Conservation (phyloP, 1,140 invertebrate genomes). For the Drusus annulatus region DNA sequence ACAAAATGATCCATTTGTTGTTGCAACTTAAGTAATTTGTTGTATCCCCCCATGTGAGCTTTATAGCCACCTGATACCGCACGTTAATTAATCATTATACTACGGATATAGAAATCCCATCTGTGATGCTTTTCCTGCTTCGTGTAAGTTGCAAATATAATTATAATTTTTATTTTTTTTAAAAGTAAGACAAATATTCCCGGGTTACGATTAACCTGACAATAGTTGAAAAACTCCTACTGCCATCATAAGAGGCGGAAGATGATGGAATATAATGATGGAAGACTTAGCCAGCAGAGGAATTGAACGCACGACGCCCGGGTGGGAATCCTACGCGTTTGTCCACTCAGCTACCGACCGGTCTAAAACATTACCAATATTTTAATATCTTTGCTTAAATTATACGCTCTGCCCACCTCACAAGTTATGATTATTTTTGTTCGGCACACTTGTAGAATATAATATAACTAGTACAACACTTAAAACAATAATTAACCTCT, state of each 20-base stretch:
- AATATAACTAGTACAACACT: neutral
- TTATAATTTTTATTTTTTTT: no score
- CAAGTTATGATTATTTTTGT: conserved; percentile 27
- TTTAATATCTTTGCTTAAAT: conserved; percentile 4
- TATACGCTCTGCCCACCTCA: neutral
- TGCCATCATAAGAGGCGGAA: no score
- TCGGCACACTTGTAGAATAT: neutral
- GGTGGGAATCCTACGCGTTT: no score
- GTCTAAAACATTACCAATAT: conserved; percentile 15
- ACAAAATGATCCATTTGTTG: conserved; percentile 60
- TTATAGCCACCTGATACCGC: conserved; percentile 53
- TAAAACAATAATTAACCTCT: neutral
- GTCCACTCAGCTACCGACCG: no score
- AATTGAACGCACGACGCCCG: no score
- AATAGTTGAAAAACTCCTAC: no score
- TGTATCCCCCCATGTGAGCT: conserved; percentile 52
- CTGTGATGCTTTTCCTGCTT: conserved; percentile 15
- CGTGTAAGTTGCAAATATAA: neutral
- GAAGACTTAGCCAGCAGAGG: no score
- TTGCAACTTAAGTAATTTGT: conserved; percentile 54
- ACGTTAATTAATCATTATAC: conserved; percentile 48
- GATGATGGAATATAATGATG: no score
- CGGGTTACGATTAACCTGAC: no score
- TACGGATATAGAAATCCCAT: conserved; percentile 21
- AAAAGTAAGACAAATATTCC: no score